These are phyloP conservation scores for Bovichtus diacanthus DNA, from an alignment of 2,797 vertebrate genomes.

Conservation along the genomic window DNA sequence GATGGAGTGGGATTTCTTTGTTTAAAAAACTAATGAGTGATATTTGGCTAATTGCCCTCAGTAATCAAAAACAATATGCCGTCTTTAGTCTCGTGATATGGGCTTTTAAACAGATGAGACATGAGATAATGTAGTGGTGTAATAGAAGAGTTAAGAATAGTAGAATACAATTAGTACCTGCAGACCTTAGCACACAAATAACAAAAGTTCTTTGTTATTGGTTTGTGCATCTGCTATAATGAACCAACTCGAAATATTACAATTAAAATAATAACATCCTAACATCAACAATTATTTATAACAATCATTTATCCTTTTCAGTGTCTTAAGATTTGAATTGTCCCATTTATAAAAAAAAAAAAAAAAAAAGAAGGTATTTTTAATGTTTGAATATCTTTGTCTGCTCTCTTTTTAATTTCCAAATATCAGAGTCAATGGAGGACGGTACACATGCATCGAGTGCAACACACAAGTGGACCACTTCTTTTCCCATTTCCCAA, in stretches of 20 bases:
- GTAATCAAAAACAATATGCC: conserved; percentile 30
- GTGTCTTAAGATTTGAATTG: conserved; percentile 6
- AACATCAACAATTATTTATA: background rate
- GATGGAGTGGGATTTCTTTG: background rate
- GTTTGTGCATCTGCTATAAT: background rate
- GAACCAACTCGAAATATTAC: background rate
- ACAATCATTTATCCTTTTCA: background rate
- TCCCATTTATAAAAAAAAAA: too few species aligned
- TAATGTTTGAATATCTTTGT: background rate
- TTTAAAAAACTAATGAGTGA: conserved; percentile 41
- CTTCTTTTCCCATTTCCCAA: conserved; percentile 93
- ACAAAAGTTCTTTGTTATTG: background rate
- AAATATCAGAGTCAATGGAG: conserved; percentile 80
- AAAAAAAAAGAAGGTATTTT: background rate
- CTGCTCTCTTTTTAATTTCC: conserved; percentile 22
- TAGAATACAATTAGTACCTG: background rate
- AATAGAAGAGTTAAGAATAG: background rate
- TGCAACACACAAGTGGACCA: conserved; percentile 89
- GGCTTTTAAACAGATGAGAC: conserved; percentile 19
- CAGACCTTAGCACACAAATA: background rate
- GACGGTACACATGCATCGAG: conserved; percentile 91
- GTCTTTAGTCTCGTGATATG: conserved; percentile 13
- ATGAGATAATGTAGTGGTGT: conserved; percentile 12
- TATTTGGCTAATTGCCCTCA: conserved; percentile 42
- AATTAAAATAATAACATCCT: background rate